Evolutionary conservation across 2,797 vertebrate genomes (phyloP).

Genomic region (Paratrypauchen microcephalus): DNA sequence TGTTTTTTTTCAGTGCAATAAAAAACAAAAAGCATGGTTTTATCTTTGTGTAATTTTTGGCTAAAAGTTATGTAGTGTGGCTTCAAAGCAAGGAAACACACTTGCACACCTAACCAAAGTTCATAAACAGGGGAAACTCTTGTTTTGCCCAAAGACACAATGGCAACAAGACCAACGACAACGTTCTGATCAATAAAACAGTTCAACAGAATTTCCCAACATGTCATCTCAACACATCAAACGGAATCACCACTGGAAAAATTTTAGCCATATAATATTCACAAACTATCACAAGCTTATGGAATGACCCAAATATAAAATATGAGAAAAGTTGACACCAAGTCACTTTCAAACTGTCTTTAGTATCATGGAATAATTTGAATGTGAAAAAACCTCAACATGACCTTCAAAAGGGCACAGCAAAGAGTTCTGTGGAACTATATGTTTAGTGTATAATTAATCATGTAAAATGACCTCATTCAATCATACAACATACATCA

Average conservation of each 20-base stretch:
- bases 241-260: neutral
- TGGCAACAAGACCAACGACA: neutral
- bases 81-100: no score
- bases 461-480: no score
- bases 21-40: no score
- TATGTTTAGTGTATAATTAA: no score
- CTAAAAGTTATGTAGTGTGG: no score
- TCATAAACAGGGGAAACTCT: neutral
- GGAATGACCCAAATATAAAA: slow-evolving; percentile 38
- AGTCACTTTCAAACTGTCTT: slow-evolving; percentile 41
- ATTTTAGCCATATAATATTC: neutral
- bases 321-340: slow-evolving; percentile 33
- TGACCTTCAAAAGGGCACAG: no score
- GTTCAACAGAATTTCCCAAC: neutral
- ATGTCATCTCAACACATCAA: neutral
- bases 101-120: neutral
- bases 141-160: neutral
- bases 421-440: no score
- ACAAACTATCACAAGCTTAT: slow-evolving; percentile 19
- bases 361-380: slow-evolving; percentile 35
- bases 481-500: no score
- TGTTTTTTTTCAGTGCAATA: no score
- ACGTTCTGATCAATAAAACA: neutral
- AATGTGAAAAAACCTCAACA: neutral
- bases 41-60: no score